Evolutionary conservation across 37 sponge, comb jelly and placozoan species (phyloP).

Genomic region (Ianthella basta): DNA sequence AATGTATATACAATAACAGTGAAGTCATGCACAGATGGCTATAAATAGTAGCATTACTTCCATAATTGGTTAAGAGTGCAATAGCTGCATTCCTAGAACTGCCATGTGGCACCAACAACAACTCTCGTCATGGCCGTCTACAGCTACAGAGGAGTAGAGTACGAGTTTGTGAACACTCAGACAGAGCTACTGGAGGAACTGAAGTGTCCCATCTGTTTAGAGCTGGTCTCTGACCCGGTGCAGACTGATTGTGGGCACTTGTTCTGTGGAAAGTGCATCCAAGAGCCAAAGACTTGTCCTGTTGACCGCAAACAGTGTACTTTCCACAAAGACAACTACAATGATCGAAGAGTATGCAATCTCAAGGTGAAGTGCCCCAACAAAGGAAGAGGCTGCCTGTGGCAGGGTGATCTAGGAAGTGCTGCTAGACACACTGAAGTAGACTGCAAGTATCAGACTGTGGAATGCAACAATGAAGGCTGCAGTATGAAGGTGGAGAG

Average conservation of each 20-base stretch:
- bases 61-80: too few relatives aligned
- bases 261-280: constrained; percentile 9
- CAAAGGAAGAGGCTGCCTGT: constrained; percentile 43
- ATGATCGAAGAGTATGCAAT: constrained; percentile 32
- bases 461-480: not conserved
- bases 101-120: too few relatives aligned
- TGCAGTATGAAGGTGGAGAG: constrained; percentile 26
- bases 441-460: constrained; percentile 37
- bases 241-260: not conserved
- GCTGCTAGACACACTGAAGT: constrained; percentile 19
- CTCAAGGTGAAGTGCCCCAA: constrained; percentile 53
- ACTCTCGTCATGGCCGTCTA: too few relatives aligned
- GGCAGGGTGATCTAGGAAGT: constrained; percentile 46
- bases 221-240: not conserved
- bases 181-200: constrained; percentile 5
- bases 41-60: too few relatives aligned
- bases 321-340: constrained; percentile 38
- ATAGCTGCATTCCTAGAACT: too few relatives aligned
- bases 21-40: too few relatives aligned
- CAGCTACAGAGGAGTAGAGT: constrained; percentile 12
- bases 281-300: not conserved
- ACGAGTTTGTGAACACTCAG: not conserved
- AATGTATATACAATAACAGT: too few relatives aligned
- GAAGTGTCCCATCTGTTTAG: constrained; percentile 24
- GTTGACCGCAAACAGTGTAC: not conserved